phyloP scores from a whole-genome alignment of 92 coral and sea anemone genomes.

The Phenganax subtilis region DNA sequence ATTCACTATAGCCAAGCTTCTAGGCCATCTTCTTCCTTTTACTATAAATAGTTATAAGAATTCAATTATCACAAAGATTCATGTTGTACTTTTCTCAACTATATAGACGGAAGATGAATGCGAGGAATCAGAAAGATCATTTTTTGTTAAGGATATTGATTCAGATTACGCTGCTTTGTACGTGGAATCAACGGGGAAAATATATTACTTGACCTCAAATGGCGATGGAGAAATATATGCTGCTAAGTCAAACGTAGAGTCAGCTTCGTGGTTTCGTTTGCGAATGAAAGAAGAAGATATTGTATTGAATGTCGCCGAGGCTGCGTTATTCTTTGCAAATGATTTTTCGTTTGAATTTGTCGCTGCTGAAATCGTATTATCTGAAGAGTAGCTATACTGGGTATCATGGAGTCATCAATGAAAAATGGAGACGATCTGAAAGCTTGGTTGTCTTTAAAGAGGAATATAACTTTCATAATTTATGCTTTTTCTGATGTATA shows the following conservation, averaged over 20 bases:
- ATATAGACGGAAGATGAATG: background rate
- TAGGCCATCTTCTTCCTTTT: background rate
- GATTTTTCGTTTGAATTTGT: background rate
- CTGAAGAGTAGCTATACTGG: background rate
- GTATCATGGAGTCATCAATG: too few relatives aligned
- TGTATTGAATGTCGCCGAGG: background rate
- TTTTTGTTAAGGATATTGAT: background rate
- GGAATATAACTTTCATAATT: too few relatives aligned
- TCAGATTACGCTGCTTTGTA: background rate
- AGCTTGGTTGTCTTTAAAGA: too few relatives aligned
- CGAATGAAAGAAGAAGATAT: background rate
- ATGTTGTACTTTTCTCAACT: background rate
- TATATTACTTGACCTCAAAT: background rate
- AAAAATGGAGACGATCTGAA: too few relatives aligned
- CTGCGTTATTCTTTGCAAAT: background rate
- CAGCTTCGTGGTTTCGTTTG: background rate
- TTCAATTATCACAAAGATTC: background rate
- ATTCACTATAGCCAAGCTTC: background rate
- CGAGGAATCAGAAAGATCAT: background rate
- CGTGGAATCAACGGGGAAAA: background rate
- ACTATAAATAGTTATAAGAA: background rate
- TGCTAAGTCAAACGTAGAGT: background rate
- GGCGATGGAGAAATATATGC: background rate
- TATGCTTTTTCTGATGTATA: too few relatives aligned
- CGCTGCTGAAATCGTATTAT: background rate